A percentile compares a stretch with the other conserved stretches of the same genome.
These are phyloP conservation scores for Heliconius cydno DNA, from an alignment of 2,888 invertebrate species.

Conservation along the genomic window DNA sequence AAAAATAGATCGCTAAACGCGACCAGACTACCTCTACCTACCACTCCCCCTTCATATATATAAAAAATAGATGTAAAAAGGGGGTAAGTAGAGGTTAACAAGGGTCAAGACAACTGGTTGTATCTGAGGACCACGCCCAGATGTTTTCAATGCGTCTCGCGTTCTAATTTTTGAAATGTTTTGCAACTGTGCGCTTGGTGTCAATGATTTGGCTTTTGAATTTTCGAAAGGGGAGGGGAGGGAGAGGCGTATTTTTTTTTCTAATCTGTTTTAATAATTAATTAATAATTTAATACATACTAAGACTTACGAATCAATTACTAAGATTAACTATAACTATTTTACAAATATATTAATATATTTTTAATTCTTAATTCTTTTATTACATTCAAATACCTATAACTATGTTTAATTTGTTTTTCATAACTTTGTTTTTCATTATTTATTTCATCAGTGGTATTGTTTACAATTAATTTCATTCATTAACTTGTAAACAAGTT, in stretches of 20 bases:
- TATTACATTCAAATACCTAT: background rate
- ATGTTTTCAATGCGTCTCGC: conserved; percentile 53
- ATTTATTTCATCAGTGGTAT: background rate
- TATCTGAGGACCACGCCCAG: conserved; percentile 71
- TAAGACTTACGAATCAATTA: background rate
- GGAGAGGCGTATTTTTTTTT: no score
- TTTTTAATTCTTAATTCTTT: no score
- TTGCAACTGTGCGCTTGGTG: conserved; percentile 45
- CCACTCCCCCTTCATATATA: conserved; percentile 49
- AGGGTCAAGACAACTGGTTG: conserved; percentile 54
- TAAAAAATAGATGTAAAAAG: conserved; percentile 40
- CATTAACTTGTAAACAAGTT: background rate
- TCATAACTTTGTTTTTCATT: background rate
- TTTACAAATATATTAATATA: no score
- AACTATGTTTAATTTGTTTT: background rate
- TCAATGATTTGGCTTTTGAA: conserved; percentile 52
- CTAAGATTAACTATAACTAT: background rate
- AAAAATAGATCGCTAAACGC: conserved; percentile 72
- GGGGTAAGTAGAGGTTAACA: conserved; percentile 34
- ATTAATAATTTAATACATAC: background rate
- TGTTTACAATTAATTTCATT: background rate
- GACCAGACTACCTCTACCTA: conserved; percentile 57
- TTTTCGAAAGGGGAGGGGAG: no score
- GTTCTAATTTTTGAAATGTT: conserved; percentile 64
- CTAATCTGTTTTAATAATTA: background rate